phyloP scores from a whole-genome alignment of 2,113 vertebrate genomes.

The Callorhinus ursinus region DNA sequence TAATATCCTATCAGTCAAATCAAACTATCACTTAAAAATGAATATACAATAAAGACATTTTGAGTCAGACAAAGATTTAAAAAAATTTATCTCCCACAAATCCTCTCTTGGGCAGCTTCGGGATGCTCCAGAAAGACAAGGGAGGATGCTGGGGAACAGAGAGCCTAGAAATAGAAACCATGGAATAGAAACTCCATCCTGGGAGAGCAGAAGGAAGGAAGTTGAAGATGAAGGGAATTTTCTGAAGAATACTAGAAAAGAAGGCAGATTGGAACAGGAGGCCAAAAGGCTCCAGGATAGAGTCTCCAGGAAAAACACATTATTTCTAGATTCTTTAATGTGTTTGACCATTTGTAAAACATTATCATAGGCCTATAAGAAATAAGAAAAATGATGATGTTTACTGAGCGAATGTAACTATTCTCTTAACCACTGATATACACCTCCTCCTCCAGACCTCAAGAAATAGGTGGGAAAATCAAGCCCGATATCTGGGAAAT shows the following conservation, averaged over 20 bases:
- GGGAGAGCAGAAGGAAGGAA: background rate
- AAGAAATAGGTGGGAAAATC: background rate
- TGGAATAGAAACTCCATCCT: background rate
- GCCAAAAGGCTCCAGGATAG: background rate
- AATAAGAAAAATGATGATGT: background rate
- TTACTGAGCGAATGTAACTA: background rate
- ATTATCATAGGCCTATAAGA: background rate
- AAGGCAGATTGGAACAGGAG: background rate
- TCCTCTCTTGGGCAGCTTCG: background rate
- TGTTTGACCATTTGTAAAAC: background rate
- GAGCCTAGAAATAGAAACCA: background rate
- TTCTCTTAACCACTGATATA: background rate
- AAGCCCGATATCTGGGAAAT: background rate
- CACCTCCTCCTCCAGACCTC: background rate
- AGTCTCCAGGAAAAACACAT: background rate
- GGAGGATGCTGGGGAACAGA: background rate
- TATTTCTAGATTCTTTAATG: background rate
- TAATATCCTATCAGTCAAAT: background rate
- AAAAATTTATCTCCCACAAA: background rate
- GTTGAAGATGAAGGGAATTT: background rate
- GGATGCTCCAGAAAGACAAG: background rate
- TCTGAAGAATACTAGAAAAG: background rate
- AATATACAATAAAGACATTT: background rate
- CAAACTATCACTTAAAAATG: background rate
- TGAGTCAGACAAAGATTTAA: background rate